phyloP scores from a whole-genome alignment of 2,113 vertebrate genomes.

The Fulica atra region DNA sequence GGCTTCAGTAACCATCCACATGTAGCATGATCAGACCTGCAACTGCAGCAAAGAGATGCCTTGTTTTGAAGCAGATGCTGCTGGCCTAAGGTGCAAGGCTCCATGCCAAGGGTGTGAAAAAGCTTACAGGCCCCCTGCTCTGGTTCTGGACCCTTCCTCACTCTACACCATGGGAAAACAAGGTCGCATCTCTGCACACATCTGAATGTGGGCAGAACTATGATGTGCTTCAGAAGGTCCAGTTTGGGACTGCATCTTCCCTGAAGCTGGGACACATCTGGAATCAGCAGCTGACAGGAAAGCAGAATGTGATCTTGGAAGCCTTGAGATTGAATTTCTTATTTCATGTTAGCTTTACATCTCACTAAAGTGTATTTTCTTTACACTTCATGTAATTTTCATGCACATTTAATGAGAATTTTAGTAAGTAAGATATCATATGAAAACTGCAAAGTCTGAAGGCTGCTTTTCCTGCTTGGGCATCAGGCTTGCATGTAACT shows the following conservation, averaged over 20 bases:
- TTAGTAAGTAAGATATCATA: background rate
- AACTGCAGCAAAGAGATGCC: background rate
- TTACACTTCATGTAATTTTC: background rate
- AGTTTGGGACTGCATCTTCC: background rate
- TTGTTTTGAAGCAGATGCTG: background rate
- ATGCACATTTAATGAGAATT: background rate
- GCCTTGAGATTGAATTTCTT: background rate
- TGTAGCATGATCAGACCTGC: background rate
- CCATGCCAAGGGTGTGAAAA: background rate
- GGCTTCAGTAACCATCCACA: background rate
- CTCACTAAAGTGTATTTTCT: background rate
- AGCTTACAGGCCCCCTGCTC: background rate
- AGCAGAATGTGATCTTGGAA: background rate
- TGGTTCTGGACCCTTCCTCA: background rate
- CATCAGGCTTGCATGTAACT: background rate
- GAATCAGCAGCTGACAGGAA: background rate
- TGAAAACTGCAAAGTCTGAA: background rate
- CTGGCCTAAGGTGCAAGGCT: background rate
- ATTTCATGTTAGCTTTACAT: background rate
- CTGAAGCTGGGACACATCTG: background rate
- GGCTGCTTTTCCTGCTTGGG: background rate
- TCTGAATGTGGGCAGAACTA: background rate
- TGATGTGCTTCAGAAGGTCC: background rate
- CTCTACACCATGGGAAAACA: background rate
- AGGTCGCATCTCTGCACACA: background rate